These are phyloP conservation scores for Drusus annulatus DNA, from an alignment of 1,140 invertebrate species.

Conservation along the genomic window DNA sequence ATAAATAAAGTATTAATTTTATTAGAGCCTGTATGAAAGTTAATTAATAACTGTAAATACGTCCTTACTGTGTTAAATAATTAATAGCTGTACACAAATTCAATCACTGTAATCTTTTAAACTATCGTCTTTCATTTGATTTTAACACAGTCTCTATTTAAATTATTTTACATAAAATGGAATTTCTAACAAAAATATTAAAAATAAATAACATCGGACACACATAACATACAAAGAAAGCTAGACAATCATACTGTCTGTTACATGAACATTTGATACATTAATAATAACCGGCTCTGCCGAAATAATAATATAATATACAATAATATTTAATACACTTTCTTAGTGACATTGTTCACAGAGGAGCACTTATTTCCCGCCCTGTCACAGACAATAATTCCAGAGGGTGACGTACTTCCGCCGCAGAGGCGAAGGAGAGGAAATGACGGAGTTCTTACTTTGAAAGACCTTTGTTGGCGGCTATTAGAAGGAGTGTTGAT, in stretches of 20 bases:
- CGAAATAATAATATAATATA: constrained; percentile 24
- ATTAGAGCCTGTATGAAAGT: too few relatives aligned
- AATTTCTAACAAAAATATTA: neutral
- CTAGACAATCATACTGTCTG: constrained; percentile 12
- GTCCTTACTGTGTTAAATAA: too few relatives aligned
- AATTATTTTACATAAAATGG: too few relatives aligned
- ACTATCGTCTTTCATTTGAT: too few relatives aligned
- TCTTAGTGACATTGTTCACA: constrained; percentile 36
- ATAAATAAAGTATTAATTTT: too few relatives aligned
- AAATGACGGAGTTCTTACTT: constrained; percentile 32
- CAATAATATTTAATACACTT: constrained; percentile 33
- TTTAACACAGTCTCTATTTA: too few relatives aligned
- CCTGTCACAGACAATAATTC: constrained; percentile 37
- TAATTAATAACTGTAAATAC: too few relatives aligned
- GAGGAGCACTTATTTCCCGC: constrained; percentile 38
- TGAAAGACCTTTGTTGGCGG: constrained; percentile 17
- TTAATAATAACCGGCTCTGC: too few relatives aligned
- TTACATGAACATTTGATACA: too few relatives aligned
- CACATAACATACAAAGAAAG: neutral
- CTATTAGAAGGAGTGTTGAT: neutral
- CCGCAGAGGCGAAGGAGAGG: neutral
- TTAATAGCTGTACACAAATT: too few relatives aligned
- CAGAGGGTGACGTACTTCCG: constrained; percentile 19
- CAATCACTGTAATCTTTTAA: too few relatives aligned
- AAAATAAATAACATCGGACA: neutral